Base-by-base conservation (phyloP, 1,140 invertebrate genomes). In the Diploscapter pachys region DNA sequence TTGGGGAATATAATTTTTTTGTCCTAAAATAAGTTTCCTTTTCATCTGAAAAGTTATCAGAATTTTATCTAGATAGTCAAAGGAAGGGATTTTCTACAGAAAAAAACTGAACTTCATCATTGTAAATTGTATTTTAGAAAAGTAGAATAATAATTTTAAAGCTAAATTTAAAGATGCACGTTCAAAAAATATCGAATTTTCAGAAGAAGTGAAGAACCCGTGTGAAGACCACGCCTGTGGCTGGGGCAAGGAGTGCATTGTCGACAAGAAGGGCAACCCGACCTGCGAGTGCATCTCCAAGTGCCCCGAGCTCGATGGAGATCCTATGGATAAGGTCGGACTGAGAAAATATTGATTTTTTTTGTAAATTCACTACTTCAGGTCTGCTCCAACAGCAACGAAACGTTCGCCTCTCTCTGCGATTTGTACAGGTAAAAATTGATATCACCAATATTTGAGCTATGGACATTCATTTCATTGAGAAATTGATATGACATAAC, bases 341-440 rank as follows among this genome's bases (percentile, higher is more conserved):
- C 55, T 9, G 31, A 6, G 56, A 51, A 53, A 64, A n/a, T 31
- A 11, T 51, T 55, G 48, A 49, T 63, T 52, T 9, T 53, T 31
- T 9, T 63, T 3, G 11, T 4, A 4, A 49, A 49, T 8, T 5
- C 8, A 51, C 59, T 11, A 63, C 80, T 81, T 31, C 83, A 91
- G 89, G 93, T 96, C 52, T 96, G 94, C 88, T 93, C 92, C 62
- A 95, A 94, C 87, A 90, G 91, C 87, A 96, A 96, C 83, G 92
- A 95, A 86, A 96, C 94, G 3, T 96, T 93, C 90, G 87, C 90
- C 11, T 95, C 93, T 11, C 93, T 96, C 84, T 96, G 94, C 86
- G 91, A 94, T 81, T 90, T 96, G 69, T 93, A 96, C 87, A 91
- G 92, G 76, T 55, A 68, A 31, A 31, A 31, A 31, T 31, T 31